A percentile compares a stretch with the other conserved stretches of the same genome.
Evolutionary conservation across 1,140 invertebrate species (phyloP).

Genomic region (Drosophila quadrilineata): DNA sequence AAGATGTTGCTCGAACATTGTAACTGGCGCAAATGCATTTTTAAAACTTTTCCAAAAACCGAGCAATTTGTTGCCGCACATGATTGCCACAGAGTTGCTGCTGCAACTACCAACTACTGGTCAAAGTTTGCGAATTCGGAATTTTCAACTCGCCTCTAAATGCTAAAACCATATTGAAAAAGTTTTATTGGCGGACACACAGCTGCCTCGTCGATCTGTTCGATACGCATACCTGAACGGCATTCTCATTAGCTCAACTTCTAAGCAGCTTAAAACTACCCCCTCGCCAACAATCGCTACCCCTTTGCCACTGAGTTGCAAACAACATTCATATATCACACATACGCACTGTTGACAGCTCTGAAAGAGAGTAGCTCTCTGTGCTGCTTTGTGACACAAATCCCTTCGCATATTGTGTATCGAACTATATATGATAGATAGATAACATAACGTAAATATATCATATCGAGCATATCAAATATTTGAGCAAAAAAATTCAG

Average conservation of each 20-base stretch:
- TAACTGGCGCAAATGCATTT: slow-evolving; percentile 54
- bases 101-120: slow-evolving; percentile 31
- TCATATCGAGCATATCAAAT: neutral
- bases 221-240: slow-evolving; percentile 41
- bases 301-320: neutral
- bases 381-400: slow-evolving; percentile 52
- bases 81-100: slow-evolving; percentile 29
- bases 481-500: too few species aligned
- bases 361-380: slow-evolving; percentile 52
- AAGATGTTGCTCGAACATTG: slow-evolving; percentile 13
- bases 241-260: slow-evolving; percentile 41
- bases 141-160: slow-evolving; percentile 67
- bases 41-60: slow-evolving; percentile 48
- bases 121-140: slow-evolving; percentile 66
- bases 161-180: slow-evolving; percentile 64
- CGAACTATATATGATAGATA: slow-evolving; percentile 64
- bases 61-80: slow-evolving; percentile 66
- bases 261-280: slow-evolving; percentile 1
- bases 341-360: slow-evolving; percentile 37
- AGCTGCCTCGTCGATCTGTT: slow-evolving; percentile 36
- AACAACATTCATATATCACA: too few species aligned
- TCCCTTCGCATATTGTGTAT: too few species aligned
- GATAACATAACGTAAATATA: slow-evolving; percentile 4
- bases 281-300: neutral
- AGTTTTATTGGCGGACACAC: slow-evolving; percentile 74